These are phyloP conservation scores for Leiothrix lutea DNA, from an alignment of 2,113 vertebrate genomes.

Conservation along the genomic window DNA sequence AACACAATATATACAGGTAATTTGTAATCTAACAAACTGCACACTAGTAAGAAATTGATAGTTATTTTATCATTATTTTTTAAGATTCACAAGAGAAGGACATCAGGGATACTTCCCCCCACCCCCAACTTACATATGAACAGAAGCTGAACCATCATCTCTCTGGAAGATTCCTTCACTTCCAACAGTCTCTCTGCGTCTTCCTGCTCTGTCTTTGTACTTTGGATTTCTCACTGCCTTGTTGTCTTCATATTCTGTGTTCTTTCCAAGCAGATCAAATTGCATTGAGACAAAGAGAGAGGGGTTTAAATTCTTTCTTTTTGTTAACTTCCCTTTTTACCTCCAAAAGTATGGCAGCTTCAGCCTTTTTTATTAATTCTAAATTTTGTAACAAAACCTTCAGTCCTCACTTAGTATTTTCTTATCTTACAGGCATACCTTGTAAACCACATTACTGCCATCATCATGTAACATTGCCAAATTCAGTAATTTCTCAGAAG, in stretches of 20 bases:
- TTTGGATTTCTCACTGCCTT: constrained; percentile 85
- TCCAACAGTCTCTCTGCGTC: constrained; percentile 86
- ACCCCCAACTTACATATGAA: constrained; percentile 82
- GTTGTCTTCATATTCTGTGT: constrained; percentile 85
- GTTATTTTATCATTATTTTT: not conserved
- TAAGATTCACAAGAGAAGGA: not conserved
- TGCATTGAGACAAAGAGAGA: not conserved
- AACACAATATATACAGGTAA: not conserved
- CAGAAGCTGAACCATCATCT: constrained; percentile 90
- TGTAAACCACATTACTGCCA: not conserved
- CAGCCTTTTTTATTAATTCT: not conserved
- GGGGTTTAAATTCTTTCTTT: not conserved
- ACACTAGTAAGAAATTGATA: not conserved
- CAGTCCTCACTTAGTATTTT: not conserved
- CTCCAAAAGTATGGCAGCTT: not conserved
- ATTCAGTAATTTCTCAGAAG: not conserved
- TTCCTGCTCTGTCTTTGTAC: constrained; percentile 92
- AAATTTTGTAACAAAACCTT: not conserved
- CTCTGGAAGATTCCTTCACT: constrained; percentile 91
- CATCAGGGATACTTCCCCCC: too few species aligned
- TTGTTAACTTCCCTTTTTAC: not conserved
- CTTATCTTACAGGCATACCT: not conserved
- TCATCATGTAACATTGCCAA: not conserved
- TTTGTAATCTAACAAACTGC: not conserved
- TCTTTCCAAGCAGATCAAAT: constrained; percentile 74